Percentiles rank a stretch among this genome's conserved stretches.
Evolutionary conservation across 2,888 invertebrate genomes (phyloP).

Genomic region (Parnassius glacialis): DNA sequence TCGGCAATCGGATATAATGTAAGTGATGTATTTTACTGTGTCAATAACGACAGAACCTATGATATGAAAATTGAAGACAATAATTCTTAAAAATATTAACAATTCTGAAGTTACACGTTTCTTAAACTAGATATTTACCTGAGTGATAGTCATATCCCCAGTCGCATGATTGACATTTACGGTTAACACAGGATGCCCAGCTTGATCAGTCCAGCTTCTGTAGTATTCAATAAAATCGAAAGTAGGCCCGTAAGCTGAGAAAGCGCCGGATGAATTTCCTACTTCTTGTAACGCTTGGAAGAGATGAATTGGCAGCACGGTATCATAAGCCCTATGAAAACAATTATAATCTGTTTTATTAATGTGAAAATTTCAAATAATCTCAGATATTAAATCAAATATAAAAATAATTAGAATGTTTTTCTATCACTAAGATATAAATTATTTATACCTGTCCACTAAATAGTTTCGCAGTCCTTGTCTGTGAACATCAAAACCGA

Average conservation of each 20-base stretch:
- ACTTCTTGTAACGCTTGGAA: slow-evolving; percentile 69
- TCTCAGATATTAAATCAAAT: too few species aligned
- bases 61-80: too few species aligned
- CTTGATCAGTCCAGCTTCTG: slow-evolving; percentile 77
- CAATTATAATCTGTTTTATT: too few species aligned
- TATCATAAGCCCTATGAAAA: slow-evolving; percentile 45
- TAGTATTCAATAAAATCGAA: slow-evolving; percentile 66
- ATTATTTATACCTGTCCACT: slow-evolving; percentile 57
- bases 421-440: not conserved
- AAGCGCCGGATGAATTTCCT: slow-evolving; percentile 41
- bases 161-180: slow-evolving; percentile 72
- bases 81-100: too few species aligned
- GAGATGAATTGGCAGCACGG: slow-evolving; percentile 72
- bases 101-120: too few species aligned
- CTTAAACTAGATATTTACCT: slow-evolving; percentile 46
- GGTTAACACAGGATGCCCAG: slow-evolving; percentile 81
- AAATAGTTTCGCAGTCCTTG: slow-evolving; percentile 81
- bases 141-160: slow-evolving; percentile 61
- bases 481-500: slow-evolving; percentile 77
- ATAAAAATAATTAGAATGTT: not conserved
- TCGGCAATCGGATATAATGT: too few species aligned
- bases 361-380: too few species aligned
- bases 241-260: slow-evolving; percentile 53
- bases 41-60: too few species aligned
- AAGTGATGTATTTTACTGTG: too few species aligned